Evolutionary conservation across 2,113 vertebrate species (phyloP), one percentile per base, ranked within the genome.

Genomic region (Pelodiscus sinensis): DNA sequence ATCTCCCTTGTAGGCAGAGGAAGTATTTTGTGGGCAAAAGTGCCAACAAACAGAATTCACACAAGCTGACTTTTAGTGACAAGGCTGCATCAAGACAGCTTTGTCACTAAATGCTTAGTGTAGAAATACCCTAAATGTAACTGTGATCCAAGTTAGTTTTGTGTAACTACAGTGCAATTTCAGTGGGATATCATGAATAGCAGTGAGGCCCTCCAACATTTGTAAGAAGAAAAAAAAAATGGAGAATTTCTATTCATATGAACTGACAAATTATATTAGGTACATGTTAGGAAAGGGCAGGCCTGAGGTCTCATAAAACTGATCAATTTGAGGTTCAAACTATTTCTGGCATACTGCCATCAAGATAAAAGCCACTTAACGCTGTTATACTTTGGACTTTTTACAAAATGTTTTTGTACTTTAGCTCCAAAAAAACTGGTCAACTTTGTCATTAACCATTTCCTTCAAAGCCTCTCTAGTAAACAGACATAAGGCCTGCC

Each of bases 301-400:
- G 90, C 92, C 92, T 1, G 1, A 90, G 87, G 91, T 85, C 95
- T 94, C 96, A 97, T 97, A 97, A 97, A 97, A 87, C 65, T 83
- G 90, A 98, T 97, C 96, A 97, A 94, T 97, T 97, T 96, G 89
- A 97, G 91, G 90, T 58, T 91, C 90, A 95, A 97, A 96, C 93
- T 97, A 95, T 97, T 96, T 96, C 96, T 35, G 3, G 97, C 96
- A 93, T 0, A 91, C 54, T 90, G 87, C 84, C 92, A 96, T 97
- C 94, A 90, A 98, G 97, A 98, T 98, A 97, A 98, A 95, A 97
- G 92, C 79, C 84, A 84, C 92, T 87, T 24, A 94, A 81, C 62
- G 75, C 83, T 88, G 84, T 94, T 97, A 98, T 82, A 98, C 97
- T 98, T 98, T 97, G 97, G 95, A 97, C 97, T 95, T 89, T 75